phyloP scores from a whole-genome alignment of 2,113 vertebrate genomes.

The Catagonus wagneri region DNA sequence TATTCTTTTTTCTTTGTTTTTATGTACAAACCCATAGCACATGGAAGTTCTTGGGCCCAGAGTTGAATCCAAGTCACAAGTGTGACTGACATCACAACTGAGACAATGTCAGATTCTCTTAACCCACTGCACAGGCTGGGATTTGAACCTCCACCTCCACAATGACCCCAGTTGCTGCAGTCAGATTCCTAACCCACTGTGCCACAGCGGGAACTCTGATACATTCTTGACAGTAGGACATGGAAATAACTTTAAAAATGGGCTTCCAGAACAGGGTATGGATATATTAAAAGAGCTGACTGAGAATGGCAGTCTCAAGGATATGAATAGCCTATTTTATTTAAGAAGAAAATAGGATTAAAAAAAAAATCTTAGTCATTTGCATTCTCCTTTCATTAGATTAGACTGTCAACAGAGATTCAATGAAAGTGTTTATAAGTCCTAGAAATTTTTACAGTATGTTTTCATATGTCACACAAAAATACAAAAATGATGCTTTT shows the following conservation, averaged over 20 bases:
- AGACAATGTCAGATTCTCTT: too few species aligned
- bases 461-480: neutral
- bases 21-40: too few species aligned
- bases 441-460: neutral
- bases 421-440: neutral
- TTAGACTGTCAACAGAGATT: neutral
- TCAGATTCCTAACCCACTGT: too few species aligned
- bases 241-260: slow-evolving; percentile 1
- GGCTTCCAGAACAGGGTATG: neutral
- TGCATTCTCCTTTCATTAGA: neutral
- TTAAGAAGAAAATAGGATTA: neutral
- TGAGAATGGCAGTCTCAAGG: neutral
- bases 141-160: too few species aligned
- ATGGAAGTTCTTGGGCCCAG: too few species aligned
- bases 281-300: neutral
- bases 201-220: neutral
- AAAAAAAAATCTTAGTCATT: neutral
- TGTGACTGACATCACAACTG: too few species aligned
- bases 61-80: too few species aligned
- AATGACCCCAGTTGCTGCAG: too few species aligned
- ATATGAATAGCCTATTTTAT: slow-evolving; percentile 4
- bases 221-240: neutral
- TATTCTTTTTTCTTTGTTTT: neutral
- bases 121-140: too few species aligned
- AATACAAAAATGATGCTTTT: neutral